Evolutionary conservation across 1,140 invertebrate species (phyloP).

Genomic region (Sycobia sp.): DNA sequence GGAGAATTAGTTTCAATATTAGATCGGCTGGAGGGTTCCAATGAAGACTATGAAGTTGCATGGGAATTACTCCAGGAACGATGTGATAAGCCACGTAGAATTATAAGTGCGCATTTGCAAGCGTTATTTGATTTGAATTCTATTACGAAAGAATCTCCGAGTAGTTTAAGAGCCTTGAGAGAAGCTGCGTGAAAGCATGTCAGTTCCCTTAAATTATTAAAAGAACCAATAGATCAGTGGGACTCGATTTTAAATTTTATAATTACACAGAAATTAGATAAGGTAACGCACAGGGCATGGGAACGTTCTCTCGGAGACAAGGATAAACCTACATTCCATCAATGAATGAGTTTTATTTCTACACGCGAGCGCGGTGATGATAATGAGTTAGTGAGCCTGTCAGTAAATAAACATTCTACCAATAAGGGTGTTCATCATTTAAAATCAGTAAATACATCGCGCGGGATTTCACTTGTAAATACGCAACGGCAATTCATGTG

Average conservation of each 20-base stretch:
- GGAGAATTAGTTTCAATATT: no score
- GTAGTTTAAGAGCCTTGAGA: neutral
- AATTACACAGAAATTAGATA: no score
- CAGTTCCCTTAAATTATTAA: no score
- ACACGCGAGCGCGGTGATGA: no score
- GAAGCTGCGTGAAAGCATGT: no score
- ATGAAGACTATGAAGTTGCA: no score
- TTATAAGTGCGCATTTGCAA: neutral
- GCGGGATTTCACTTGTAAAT: no score
- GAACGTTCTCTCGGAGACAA: neutral
- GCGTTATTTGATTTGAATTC: neutral
- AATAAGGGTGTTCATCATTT: neutral
- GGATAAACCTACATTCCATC: neutral
- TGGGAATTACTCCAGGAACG: neutral
- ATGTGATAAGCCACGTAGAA: neutral
- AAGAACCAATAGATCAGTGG: no score
- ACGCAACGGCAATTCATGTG: no score
- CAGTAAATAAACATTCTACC: neutral
- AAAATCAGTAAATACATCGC: no score
- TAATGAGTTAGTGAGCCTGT: neutral
- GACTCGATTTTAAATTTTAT: no score
- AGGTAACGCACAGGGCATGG: neutral
- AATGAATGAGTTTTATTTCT: neutral
- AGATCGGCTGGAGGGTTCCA: neutral
- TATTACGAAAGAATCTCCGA: neutral